Percentiles rank a stretch among this genome's conserved stretches.
Conservation (phyloP, 2,113 vertebrate genomes). For the Archocentrus centrarchus region DNA sequence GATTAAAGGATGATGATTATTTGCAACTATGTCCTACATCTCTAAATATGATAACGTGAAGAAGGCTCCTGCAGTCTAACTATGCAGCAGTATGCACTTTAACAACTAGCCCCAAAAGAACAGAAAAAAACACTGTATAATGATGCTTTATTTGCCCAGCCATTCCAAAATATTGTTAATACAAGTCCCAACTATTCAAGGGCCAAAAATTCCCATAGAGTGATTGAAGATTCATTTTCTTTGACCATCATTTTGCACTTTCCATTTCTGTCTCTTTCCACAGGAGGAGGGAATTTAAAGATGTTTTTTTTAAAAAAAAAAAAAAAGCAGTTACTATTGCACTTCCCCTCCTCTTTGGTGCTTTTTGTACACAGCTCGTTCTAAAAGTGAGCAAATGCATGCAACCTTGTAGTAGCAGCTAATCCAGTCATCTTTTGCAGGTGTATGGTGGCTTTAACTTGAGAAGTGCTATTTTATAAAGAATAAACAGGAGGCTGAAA, state of each 20-base stretch:
- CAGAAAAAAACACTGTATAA: background rate
- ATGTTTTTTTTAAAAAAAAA: background rate
- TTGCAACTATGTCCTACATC: constrained; percentile 30
- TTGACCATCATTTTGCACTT: constrained; percentile 51
- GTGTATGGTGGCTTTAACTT: constrained; percentile 37
- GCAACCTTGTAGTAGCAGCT: constrained; percentile 30
- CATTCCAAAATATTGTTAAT: background rate
- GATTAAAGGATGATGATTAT: constrained; percentile 40
- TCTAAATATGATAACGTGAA: constrained; percentile 9
- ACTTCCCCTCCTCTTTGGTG: constrained; percentile 57
- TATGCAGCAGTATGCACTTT: constrained; percentile 13
- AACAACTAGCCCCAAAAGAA: background rate
- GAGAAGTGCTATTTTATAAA: constrained; percentile 57
- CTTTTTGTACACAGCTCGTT: constrained; percentile 52
- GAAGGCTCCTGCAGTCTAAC: background rate
- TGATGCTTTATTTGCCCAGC: constrained; percentile 13
- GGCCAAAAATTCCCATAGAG: constrained; percentile 12
- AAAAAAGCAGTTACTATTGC: constrained; percentile 42
- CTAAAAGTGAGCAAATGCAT: constrained; percentile 58
- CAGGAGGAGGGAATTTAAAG: constrained; percentile 21
- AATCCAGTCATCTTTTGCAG: constrained; percentile 49
- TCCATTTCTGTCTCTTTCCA: constrained; percentile 38
- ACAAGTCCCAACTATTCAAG: background rate
- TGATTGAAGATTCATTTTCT: constrained; percentile 5
- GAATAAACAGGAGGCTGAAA: constrained; percentile 64